Evolutionary conservation across 2,797 vertebrate species (phyloP).

Genomic region (Pyrocephalus nanus): DNA sequence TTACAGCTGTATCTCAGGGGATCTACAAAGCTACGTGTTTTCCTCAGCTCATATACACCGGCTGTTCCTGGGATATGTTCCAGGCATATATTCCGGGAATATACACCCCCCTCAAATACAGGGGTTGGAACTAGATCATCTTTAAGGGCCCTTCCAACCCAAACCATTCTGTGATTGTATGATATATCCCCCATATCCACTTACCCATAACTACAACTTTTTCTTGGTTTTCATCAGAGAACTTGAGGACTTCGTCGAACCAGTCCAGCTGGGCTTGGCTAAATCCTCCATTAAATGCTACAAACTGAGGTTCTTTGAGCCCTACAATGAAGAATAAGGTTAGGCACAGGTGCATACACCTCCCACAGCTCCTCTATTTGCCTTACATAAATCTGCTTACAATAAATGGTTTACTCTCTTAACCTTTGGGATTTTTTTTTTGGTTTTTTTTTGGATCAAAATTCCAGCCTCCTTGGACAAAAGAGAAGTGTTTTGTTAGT

Average conservation of each 20-base stretch:
- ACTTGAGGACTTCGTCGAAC: conserved; percentile 83
- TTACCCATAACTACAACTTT: conserved; percentile 87
- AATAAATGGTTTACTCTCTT: neutral
- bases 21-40: neutral
- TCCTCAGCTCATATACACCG: fast-evolving
- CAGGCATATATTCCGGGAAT: neutral
- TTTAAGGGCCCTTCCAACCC: neutral
- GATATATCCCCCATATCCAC: conserved; percentile 48
- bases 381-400: fast-evolving
- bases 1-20: neutral
- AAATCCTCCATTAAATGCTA: conserved; percentile 92
- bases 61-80: fast-evolving
- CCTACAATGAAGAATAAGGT: conserved; percentile 40
- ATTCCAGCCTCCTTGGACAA: neutral
- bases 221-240: conserved; percentile 84
- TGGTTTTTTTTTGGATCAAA: neutral
- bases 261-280: conserved; percentile 88
- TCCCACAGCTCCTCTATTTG: neutral
- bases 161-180: neutral
- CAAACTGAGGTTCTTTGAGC: conserved; percentile 79
- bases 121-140: neutral
- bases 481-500: neutral
- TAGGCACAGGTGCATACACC: neutral
- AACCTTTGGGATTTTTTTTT: neutral
- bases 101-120: neutral